Percentiles rank a stretch among this genome's conserved stretches.
Evolutionary conservation across 2,888 invertebrate species (phyloP).

Genomic region (Silvanus unidentatus): DNA sequence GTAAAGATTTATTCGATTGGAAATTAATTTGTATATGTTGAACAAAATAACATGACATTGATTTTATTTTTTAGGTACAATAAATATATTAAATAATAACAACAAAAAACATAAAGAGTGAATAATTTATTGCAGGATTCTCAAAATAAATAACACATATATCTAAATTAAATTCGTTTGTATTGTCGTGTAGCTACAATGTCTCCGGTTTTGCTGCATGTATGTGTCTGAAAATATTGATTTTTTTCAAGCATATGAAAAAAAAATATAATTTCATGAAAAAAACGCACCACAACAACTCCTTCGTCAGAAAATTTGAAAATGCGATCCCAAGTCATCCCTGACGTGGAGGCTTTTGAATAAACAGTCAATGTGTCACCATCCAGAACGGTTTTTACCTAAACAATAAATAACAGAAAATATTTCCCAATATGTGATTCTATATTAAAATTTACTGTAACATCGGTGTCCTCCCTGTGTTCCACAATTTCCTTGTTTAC

Average conservation of each 20-base stretch:
- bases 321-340: neutral
- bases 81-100: too few relatives aligned
- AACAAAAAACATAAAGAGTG: too few relatives aligned
- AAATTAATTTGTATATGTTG: too few relatives aligned
- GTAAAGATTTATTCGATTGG: too few relatives aligned
- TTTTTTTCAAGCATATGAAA: neutral
- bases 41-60: too few relatives aligned
- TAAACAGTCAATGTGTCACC: neutral
- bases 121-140: too few relatives aligned
- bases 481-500: conserved; percentile 15
- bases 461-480: conserved; percentile 19
- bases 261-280: neutral
- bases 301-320: conserved; percentile 9
- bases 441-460: conserved; percentile 16
- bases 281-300: conserved; percentile 10
- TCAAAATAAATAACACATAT: too few relatives aligned
- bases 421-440: neutral
- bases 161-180: neutral
- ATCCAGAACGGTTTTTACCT: neutral
- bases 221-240: neutral
- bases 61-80: too few relatives aligned
- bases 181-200: neutral
- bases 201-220: neutral
- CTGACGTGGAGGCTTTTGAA: too few relatives aligned
- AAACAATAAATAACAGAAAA: neutral